Percentiles rank a stretch among this genome's conserved stretches.
Conservation (phyloP, 2,113 vertebrate genomes). For the Motacilla tschutschensis region DNA sequence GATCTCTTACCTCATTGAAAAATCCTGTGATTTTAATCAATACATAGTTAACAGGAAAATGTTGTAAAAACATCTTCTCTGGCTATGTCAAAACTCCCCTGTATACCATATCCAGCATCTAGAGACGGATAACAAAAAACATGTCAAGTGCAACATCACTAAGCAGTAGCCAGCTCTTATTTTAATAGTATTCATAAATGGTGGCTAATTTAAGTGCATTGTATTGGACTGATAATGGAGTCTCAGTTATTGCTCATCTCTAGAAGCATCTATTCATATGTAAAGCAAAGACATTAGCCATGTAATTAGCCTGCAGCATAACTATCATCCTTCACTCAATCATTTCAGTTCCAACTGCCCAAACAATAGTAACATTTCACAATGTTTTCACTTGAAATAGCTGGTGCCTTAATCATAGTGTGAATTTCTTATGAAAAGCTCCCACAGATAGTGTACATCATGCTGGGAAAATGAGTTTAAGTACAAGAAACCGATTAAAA, state of each 20-base stretch:
- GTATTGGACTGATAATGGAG: constrained; percentile 62
- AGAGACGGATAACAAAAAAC: constrained; percentile 32
- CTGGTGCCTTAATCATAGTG: constrained; percentile 62
- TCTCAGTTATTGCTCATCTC: constrained; percentile 65
- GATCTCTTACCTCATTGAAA: neutral
- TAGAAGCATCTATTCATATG: constrained; percentile 69
- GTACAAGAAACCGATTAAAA: constrained; percentile 73
- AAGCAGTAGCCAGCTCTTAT: constrained; percentile 44
- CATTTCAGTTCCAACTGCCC: constrained; percentile 60
- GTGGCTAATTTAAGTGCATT: constrained; percentile 68
- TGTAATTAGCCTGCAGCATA: constrained; percentile 66
- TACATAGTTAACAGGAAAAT: constrained; percentile 3
- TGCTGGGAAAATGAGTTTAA: constrained; percentile 72
- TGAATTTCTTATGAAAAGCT: constrained; percentile 70
- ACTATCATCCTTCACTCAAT: constrained; percentile 65
- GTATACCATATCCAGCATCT: neutral
- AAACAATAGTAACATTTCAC: constrained; percentile 70
- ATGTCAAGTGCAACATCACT: constrained; percentile 41
- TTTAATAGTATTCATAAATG: constrained; percentile 61
- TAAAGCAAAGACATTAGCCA: constrained; percentile 71
- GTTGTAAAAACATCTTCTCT: constrained; percentile 14
- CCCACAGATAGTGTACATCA: constrained; percentile 65
- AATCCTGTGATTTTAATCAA: neutral
- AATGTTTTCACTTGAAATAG: constrained; percentile 71
- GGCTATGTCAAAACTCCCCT: constrained; percentile 21